Evolutionary conservation across 2,113 vertebrate species (phyloP).

Genomic region (Nerophis ophidion): DNA sequence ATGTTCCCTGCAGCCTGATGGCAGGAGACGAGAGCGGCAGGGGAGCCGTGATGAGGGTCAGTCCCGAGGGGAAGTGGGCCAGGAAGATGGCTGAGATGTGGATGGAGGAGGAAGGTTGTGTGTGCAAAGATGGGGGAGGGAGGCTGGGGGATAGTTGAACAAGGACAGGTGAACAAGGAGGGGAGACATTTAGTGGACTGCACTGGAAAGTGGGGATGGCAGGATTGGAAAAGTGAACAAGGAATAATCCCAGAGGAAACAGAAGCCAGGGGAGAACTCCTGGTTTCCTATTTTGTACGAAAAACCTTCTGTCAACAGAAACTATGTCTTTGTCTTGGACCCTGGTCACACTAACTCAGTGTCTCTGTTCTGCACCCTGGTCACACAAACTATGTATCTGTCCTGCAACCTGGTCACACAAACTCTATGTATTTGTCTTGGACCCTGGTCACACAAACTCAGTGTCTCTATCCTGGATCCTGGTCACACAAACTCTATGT

Average conservation of each 20-base stretch:
- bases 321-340: not conserved
- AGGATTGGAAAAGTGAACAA: slow-evolving; percentile 1
- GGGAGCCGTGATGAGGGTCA: not conserved
- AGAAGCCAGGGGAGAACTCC: slow-evolving; percentile 15
- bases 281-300: slow-evolving; percentile 15
- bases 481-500: too few species aligned
- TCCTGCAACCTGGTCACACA: too few species aligned
- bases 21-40: not conserved
- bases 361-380: too few species aligned
- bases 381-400: too few species aligned
- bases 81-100: slow-evolving; percentile 8
- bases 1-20: slow-evolving; percentile 25
- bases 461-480: too few species aligned
- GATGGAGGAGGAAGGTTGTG: slow-evolving; percentile 2
- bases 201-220: not conserved
- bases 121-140: not conserved
- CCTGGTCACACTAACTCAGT: too few species aligned
- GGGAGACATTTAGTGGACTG: not conserved
- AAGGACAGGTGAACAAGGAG: not conserved
- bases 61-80: not conserved
- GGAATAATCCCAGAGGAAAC: slow-evolving; percentile 33
- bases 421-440: too few species aligned
- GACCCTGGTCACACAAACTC: too few species aligned
- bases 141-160: not conserved
- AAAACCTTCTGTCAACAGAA: not conserved